Evolutionary conservation across 2,113 vertebrate genomes (phyloP).

Genomic region (Tragelaphus imberbis): DNA sequence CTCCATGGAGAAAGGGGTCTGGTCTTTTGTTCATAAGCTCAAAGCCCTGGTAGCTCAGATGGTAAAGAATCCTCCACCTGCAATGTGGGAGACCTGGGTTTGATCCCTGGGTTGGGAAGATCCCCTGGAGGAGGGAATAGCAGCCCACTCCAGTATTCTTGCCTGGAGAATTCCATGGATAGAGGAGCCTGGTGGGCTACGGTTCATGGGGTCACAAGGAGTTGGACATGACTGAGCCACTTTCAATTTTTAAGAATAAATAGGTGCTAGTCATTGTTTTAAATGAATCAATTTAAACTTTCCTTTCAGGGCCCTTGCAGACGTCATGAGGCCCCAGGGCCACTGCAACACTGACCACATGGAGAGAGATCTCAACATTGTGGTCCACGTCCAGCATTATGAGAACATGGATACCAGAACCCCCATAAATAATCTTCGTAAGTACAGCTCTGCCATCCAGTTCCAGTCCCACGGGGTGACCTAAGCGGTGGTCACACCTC

Average conservation of each 20-base stretch:
- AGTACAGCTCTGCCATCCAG: slow-evolving; percentile 72
- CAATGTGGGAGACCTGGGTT: neutral
- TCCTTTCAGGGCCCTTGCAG: slow-evolving; percentile 92
- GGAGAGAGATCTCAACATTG: slow-evolving; percentile 93
- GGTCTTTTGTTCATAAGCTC: neutral
- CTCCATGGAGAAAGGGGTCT: neutral
- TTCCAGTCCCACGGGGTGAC: neutral
- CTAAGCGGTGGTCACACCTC: rapidly evolving
- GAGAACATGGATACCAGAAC: slow-evolving; percentile 91
- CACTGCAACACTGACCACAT: slow-evolving; percentile 92
- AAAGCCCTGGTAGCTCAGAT: neutral
- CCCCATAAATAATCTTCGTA: slow-evolving; percentile 92
- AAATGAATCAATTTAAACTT: slow-evolving; percentile 21
- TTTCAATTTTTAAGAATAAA: neutral
- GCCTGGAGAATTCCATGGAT: neutral
- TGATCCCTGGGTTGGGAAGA: neutral
- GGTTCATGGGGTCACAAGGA: neutral
- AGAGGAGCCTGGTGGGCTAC: neutral
- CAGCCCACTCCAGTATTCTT: neutral
- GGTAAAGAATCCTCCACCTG: neutral
- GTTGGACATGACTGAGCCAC: neutral
- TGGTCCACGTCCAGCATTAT: slow-evolving; percentile 93
- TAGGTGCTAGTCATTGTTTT: neutral
- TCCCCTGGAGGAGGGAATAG: neutral
- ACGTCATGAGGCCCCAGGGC: slow-evolving; percentile 94